Conservation (phyloP, 2,113 vertebrate genomes). For the Tetrax tetrax region DNA sequence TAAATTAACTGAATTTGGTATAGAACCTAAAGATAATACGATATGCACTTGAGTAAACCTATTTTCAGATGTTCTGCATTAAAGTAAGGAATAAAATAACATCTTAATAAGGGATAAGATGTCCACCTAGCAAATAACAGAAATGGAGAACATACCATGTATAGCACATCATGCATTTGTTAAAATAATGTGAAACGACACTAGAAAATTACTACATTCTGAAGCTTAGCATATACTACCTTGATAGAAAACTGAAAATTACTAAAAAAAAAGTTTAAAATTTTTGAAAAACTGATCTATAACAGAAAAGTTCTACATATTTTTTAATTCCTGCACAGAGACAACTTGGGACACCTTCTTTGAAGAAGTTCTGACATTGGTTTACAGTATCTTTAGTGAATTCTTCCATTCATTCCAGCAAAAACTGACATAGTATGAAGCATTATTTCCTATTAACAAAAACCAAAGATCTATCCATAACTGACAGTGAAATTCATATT, state of each 20-base stretch:
- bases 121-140: neutral
- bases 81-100: neutral
- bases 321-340: neutral
- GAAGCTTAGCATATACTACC: neutral
- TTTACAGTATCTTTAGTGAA: neutral
- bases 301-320: neutral
- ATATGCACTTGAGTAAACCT: neutral
- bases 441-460: constrained; percentile 51
- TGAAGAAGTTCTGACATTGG: neutral
- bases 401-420: neutral
- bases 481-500: constrained; percentile 55
- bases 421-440: constrained; percentile 13
- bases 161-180: neutral
- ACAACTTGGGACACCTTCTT: neutral
- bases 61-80: neutral
- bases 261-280: neutral
- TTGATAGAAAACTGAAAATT: neutral
- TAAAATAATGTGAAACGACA: neutral
- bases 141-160: neutral
- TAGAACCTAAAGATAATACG: neutral
- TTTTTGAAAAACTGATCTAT: neutral
- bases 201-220: neutral
- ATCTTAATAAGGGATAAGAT: neutral
- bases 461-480: constrained; percentile 39
- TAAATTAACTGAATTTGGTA: neutral